Percentiles rank a stretch among this genome's conserved stretches.
Conservation (phyloP, 1,140 invertebrate genomes). For the Hermatobates lingyangjiaoensis region DNA sequence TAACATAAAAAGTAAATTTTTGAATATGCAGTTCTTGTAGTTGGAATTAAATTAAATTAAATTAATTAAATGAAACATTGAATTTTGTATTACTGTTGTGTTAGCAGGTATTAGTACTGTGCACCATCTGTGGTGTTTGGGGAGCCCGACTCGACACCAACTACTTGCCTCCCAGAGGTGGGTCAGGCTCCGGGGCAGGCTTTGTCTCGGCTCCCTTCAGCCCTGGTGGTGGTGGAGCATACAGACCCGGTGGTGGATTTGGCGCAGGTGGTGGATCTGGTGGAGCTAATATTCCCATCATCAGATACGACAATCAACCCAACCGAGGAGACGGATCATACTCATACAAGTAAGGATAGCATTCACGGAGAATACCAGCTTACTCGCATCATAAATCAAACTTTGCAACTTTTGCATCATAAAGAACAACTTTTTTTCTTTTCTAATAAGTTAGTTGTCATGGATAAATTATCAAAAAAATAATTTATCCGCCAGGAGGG, state of each 20-base stretch:
- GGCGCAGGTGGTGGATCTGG: not conserved
- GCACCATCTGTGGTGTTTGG: not conserved
- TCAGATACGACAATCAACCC: slow-evolving; percentile 8
- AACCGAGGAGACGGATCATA: slow-evolving; percentile 10
- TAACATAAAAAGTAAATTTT: too few species aligned
- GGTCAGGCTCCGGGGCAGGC: not conserved
- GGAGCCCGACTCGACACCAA: slow-evolving; percentile 33
- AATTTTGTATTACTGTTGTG: too few species aligned
- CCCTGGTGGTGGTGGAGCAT: slow-evolving; percentile 1
- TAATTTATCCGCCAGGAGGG: too few species aligned
- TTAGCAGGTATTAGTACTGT: not conserved
- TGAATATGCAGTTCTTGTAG: too few species aligned
- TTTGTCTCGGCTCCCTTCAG: not conserved
- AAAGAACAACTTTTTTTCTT: too few species aligned
- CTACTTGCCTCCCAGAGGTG: slow-evolving; percentile 33
- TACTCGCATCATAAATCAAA: too few species aligned
- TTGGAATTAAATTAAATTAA: too few species aligned
- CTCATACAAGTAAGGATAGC: slow-evolving; percentile 23
- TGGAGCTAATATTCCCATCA: not conserved
- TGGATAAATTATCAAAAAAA: too few species aligned
- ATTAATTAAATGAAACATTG: too few species aligned
- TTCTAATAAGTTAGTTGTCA: too few species aligned
- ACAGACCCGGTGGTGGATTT: not conserved
- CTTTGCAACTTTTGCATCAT: too few species aligned
- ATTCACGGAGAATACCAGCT: too few species aligned